Percentiles rank a stretch among this genome's conserved stretches.
Conservation (phyloP, 2,888 invertebrate species). For the Dryadula phaetusa region DNA sequence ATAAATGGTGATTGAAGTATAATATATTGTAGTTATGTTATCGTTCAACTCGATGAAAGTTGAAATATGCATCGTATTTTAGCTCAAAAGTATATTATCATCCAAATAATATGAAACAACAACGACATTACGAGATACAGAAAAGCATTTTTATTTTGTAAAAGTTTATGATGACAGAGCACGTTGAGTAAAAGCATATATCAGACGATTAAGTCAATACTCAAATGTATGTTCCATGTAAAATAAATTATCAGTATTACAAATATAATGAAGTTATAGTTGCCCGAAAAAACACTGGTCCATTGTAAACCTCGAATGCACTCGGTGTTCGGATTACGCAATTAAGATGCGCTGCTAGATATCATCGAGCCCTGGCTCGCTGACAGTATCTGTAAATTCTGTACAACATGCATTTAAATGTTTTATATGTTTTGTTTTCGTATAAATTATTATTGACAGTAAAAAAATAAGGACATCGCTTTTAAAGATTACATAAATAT, state of each 20-base stretch:
- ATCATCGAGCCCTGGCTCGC: conserved; percentile 52
- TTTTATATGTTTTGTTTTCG: conserved; percentile 28
- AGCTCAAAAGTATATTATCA: conserved; percentile 40
- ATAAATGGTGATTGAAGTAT: conserved; percentile 39
- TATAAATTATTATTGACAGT: conserved; percentile 8
- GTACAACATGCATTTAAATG: conserved; percentile 32
- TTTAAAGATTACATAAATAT: background rate
- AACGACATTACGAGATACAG: conserved; percentile 41
- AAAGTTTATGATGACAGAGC: conserved; percentile 44
- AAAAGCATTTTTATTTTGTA: conserved; percentile 43
- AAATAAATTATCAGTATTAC: conserved; percentile 3
- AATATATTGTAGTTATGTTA: conserved; percentile 42
- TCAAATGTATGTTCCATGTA: background rate
- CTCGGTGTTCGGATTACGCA: conserved; percentile 61
- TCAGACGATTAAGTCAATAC: conserved; percentile 27
- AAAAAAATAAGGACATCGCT: background rate
- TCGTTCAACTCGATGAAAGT: conserved; percentile 42
- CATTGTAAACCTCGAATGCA: background rate
- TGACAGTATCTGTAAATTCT: conserved; percentile 46
- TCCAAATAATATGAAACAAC: conserved; percentile 38
- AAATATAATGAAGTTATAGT: background rate
- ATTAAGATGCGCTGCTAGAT: conserved; percentile 66
- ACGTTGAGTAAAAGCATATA: conserved; percentile 45
- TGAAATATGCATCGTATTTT: conserved; percentile 39
- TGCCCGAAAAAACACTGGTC: background rate